These are phyloP conservation scores for Clangula hyemalis DNA, from an alignment of 2,797 vertebrate genomes.

Conservation along the genomic window DNA sequence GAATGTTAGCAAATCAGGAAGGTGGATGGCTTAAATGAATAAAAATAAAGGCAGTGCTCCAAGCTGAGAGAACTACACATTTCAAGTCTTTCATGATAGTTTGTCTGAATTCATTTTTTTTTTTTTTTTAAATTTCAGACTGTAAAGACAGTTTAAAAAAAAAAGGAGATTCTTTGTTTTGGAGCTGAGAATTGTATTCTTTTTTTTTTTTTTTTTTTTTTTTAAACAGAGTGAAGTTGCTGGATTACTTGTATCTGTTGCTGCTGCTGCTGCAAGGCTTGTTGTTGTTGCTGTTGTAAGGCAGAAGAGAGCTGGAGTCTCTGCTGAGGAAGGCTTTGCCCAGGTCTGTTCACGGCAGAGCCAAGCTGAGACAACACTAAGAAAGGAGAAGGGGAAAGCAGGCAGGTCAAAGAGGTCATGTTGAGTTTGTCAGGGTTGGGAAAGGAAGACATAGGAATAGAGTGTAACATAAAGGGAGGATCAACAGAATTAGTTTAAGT, in stretches of 20 bases:
- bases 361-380: conserved; percentile 98
- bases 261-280: conserved; percentile 86
- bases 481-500: conserved; percentile 72
- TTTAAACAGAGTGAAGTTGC: conserved; percentile 85
- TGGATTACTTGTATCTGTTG: conserved; percentile 99
- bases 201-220: not conserved
- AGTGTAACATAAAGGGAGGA: conserved; percentile 61
- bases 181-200: conserved; percentile 73
- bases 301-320: conserved; percentile 91
- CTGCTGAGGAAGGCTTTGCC: conserved; percentile 93
- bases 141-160: not conserved
- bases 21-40: conserved; percentile 60
- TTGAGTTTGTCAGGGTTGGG: conserved; percentile 63
- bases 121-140: not conserved
- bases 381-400: conserved; percentile 80
- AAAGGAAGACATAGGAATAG: conserved; percentile 71
- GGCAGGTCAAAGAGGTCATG: conserved; percentile 71
- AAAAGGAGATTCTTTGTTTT: conserved; percentile 3
- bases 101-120: not conserved
- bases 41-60: conserved; percentile 77
- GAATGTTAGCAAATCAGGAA: conserved; percentile 55
- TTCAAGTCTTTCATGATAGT: not conserved
- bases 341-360: conserved; percentile 95
- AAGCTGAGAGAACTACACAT: conserved; percentile 54
- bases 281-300: conserved; percentile 81